These are phyloP conservation scores for Cydia amplana DNA, from an alignment of 1,140 invertebrate species.

Conservation along the genomic window DNA sequence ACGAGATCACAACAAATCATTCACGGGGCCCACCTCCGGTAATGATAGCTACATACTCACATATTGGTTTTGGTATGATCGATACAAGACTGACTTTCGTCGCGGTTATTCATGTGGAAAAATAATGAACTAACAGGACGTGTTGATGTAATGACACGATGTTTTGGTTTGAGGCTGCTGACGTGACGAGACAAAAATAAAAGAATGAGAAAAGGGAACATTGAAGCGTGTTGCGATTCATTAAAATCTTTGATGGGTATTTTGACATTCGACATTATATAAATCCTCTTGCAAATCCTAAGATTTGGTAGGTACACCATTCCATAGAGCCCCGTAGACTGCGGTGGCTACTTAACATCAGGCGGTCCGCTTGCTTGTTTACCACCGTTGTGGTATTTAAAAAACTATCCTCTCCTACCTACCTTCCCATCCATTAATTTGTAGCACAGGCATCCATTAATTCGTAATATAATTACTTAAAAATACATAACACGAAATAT, in stretches of 20 bases:
- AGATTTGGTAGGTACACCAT: too few relatives aligned
- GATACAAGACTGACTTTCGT: slow-evolving; percentile 31
- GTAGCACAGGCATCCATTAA: too few relatives aligned
- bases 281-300: too few relatives aligned
- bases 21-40: slow-evolving; percentile 69
- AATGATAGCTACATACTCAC: slow-evolving; percentile 64
- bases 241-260: neutral
- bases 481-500: too few relatives aligned
- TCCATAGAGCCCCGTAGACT: too few relatives aligned
- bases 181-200: slow-evolving; percentile 10
- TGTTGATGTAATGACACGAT: slow-evolving; percentile 28
- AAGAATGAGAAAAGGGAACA: neutral
- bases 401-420: too few relatives aligned
- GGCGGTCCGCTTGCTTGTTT: too few relatives aligned
- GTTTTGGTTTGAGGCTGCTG: slow-evolving; percentile 26
- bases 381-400: too few relatives aligned
- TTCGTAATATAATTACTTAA: too few relatives aligned
- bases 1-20: slow-evolving; percentile 77
- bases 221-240: neutral
- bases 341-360: too few relatives aligned
- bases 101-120: slow-evolving; percentile 27
- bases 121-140: slow-evolving; percentile 25
- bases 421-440: too few relatives aligned
- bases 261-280: neutral
- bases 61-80: slow-evolving; percentile 25